These are phyloP conservation scores for Portevinia maculata DNA, from an alignment of 2,888 invertebrate genomes.

Conservation along the genomic window DNA sequence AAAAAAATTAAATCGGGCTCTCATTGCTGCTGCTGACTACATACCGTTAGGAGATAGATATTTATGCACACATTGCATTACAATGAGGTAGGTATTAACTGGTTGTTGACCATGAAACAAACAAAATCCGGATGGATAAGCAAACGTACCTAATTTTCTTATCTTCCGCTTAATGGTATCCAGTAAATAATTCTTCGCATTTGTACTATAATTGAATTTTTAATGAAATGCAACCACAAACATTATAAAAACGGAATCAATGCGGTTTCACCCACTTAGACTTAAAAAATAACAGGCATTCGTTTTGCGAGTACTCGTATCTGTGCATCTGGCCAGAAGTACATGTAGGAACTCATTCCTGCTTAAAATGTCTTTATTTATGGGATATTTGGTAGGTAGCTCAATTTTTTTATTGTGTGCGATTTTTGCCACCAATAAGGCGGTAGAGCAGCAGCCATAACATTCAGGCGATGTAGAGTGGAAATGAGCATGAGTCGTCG, in stretches of 20 bases:
- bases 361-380: too few species aligned
- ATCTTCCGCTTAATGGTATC: conserved; percentile 2
- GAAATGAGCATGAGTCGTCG: too few species aligned
- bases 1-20: conserved; percentile 3
- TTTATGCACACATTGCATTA: not conserved
- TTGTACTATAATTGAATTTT: conserved; percentile 7
- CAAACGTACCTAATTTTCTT: conserved; percentile 1
- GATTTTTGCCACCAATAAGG: too few species aligned
- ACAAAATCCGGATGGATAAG: conserved; percentile 1
- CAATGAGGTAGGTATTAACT: not conserved
- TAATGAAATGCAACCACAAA: not conserved
- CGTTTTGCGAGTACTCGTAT: too few species aligned
- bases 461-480: too few species aligned
- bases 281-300: not conserved
- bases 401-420: not conserved
- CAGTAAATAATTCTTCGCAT: not conserved
- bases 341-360: too few species aligned
- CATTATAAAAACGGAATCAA: not conserved
- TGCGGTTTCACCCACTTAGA: conserved; percentile 4
- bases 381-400: not conserved
- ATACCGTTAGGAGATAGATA: not conserved
- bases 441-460: too few species aligned
- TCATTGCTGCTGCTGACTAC: not conserved
- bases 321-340: too few species aligned
- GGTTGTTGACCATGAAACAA: not conserved